phyloP scores from a whole-genome alignment of 2,888 invertebrate species.

The Nasonia oneida region DNA sequence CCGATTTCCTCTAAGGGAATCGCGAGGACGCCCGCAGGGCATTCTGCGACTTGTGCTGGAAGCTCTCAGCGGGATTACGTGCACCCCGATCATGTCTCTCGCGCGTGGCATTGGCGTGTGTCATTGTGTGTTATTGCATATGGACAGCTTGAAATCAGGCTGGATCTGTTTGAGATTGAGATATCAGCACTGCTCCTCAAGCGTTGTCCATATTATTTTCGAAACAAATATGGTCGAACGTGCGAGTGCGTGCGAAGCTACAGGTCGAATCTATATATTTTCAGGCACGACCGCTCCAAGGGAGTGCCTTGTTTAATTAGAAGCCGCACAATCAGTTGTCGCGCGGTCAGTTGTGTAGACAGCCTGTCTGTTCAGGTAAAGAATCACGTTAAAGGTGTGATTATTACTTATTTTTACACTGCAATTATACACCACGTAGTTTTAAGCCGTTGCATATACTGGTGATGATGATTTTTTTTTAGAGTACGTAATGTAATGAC shows the following conservation, averaged over 20 bases:
- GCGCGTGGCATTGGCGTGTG: background rate
- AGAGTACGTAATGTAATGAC: background rate
- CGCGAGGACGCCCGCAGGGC: background rate
- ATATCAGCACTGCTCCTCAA: background rate
- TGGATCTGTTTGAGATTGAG: background rate
- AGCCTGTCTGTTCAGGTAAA: background rate
- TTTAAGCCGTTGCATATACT: background rate
- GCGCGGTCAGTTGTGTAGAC: background rate
- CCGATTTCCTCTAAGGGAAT: constrained; percentile 9
- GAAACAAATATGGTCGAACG: background rate
- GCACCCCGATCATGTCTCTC: background rate
- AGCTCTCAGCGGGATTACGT: constrained; percentile 15
- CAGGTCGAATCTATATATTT: background rate
- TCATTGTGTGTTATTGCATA: background rate
- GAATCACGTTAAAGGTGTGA: background rate
- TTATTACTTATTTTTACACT: background rate
- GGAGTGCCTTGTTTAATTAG: constrained; percentile 14
- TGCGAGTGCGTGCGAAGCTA: background rate
- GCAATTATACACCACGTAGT: background rate
- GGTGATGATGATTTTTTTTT: background rate
- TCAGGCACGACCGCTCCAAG: constrained; percentile 1
- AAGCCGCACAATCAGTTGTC: background rate
- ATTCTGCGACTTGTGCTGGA: constrained; percentile 8
- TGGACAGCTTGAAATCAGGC: constrained; percentile 50
- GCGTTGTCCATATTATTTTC: background rate